phyloP scores from a whole-genome alignment of 1,140 invertebrate species.

The Macrotrachela quadricornifera region DNA sequence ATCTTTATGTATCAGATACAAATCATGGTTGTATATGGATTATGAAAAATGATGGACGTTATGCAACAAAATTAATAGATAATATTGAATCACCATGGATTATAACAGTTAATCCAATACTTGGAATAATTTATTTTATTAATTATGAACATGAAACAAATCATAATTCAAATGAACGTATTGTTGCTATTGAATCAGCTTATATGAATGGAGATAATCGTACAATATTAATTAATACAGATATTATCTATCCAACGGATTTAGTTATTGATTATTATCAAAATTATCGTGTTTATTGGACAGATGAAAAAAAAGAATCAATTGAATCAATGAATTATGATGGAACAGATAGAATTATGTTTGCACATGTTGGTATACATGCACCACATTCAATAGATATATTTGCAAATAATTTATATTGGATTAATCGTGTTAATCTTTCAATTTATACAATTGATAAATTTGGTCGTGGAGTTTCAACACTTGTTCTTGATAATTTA shows the following conservation, averaged over 20 bases:
- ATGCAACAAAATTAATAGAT: conserved; percentile 8
- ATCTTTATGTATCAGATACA: conserved; percentile 78
- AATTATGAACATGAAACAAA: conserved; percentile 1
- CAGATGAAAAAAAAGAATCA: conserved; percentile 70
- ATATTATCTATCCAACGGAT: conserved; percentile 59
- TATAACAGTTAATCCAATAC: neutral
- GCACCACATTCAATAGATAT: conserved; percentile 70
- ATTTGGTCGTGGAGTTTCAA: conserved; percentile 75
- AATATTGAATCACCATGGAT: neutral
- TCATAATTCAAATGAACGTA: conserved; percentile 3
- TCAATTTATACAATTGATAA: conserved; percentile 71
- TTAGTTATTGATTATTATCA: conserved; percentile 61
- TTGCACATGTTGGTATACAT: conserved; percentile 43
- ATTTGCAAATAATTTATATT: conserved; percentile 69
- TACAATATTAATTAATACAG: conserved; percentile 49
- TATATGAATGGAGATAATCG: conserved; percentile 87
- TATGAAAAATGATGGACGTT: conserved; percentile 1
- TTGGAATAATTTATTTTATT: conserved; percentile 6
- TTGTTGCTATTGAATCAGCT: conserved; percentile 48
- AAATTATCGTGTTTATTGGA: conserved; percentile 75
- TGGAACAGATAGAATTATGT: conserved; percentile 50
- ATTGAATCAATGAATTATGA: conserved; percentile 69
- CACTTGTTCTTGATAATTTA: conserved; percentile 37
- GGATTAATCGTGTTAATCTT: conserved; percentile 58
- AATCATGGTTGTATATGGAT: conserved; percentile 22